A percentile compares a stretch with the other conserved stretches of the same genome.
Conservation (phyloP, 2,113 vertebrate species). For the Atherinomorus stipes region DNA sequence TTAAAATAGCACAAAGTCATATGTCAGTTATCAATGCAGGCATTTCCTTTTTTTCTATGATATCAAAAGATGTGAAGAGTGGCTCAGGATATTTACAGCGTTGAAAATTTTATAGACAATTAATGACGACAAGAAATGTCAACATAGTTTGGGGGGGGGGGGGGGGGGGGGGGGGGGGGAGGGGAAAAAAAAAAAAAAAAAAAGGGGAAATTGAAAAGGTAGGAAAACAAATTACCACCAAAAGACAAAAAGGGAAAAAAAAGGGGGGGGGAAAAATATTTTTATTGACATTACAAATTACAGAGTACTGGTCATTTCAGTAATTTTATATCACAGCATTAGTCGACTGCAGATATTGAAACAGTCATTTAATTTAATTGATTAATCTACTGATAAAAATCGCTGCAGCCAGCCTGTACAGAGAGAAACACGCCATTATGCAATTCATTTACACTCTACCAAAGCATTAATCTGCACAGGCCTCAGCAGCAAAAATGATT, state of each 20-base stretch:
- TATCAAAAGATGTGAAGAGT: not conserved
- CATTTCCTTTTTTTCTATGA: not conserved
- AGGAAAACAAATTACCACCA: no score
- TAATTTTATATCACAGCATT: conserved; percentile 12
- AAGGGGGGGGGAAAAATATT: no score
- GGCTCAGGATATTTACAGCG: not conserved
- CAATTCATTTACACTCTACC: not conserved
- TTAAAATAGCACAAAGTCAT: no score
- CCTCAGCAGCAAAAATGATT: not conserved
- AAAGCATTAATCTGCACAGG: conserved; percentile 9
- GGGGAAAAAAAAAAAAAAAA: no score
- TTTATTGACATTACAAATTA: conserved; percentile 55
- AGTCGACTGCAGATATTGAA: not conserved
- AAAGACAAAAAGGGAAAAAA: no score
- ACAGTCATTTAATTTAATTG: not conserved
- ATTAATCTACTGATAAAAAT: conserved; percentile 2
- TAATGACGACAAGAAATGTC: conserved; percentile 15
- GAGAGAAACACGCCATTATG: not conserved
- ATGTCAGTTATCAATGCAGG: not conserved
- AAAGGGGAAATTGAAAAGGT: no score
- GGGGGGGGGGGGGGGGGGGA: no score
- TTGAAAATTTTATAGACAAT: not conserved
- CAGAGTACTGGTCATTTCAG: not conserved
- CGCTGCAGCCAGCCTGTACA: not conserved
- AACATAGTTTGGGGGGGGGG: no score